Evolutionary conservation across 2,888 invertebrate genomes (phyloP).

Genomic region (Phyllotreta cruciferae): DNA sequence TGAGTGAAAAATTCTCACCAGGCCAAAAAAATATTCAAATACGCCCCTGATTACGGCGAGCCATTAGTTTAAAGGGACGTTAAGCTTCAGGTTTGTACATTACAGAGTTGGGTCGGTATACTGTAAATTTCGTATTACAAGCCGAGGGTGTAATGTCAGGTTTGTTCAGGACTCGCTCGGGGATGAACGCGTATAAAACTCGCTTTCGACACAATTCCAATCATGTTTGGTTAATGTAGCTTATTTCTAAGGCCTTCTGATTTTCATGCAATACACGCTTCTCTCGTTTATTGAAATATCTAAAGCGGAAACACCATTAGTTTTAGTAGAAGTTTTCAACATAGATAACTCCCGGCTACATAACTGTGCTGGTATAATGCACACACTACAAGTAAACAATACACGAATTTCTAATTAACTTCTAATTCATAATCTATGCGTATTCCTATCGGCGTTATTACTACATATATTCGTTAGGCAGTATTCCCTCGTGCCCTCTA

Average conservation of each 20-base stretch:
- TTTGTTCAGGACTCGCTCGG: conserved; percentile 3
- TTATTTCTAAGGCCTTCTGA: background rate
- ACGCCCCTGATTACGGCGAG: background rate
- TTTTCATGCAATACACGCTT: background rate
- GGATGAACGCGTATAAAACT: conserved; percentile 6
- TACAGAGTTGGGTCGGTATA: conserved; percentile 7
- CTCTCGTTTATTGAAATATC: background rate
- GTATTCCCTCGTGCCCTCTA: background rate
- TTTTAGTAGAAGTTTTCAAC: too few relatives aligned
- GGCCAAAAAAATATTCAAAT: background rate
- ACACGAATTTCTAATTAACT: too few relatives aligned
- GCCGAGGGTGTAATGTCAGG: conserved; percentile 5
- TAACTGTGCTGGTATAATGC: too few relatives aligned
- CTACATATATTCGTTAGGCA: too few relatives aligned
- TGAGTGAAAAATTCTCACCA: too few relatives aligned
- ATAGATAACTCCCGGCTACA: too few relatives aligned
- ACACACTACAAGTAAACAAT: too few relatives aligned
- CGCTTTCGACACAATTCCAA: conserved; percentile 2
- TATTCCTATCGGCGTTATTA: too few relatives aligned
- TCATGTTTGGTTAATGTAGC: background rate
- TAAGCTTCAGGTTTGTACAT: conserved; percentile 11
- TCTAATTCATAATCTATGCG: too few relatives aligned
- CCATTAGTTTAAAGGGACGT: conserved; percentile 7
- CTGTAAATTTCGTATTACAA: conserved; percentile 16
- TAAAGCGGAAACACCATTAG: too few relatives aligned